Evolutionary conservation across 2,888 invertebrate species (phyloP).

Genomic region (Lycophotia porphyrea): DNA sequence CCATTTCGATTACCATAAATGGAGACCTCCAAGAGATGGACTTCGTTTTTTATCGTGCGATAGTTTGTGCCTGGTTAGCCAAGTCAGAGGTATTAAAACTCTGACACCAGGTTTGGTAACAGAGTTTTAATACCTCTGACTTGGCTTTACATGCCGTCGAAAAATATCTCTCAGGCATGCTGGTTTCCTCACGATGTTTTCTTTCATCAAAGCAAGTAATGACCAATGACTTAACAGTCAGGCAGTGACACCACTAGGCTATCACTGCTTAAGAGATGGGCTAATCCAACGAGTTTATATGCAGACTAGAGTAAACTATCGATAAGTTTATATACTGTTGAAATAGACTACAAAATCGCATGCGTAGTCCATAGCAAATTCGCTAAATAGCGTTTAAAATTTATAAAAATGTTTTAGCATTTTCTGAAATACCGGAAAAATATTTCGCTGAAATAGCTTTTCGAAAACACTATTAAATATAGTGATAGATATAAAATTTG

Average conservation of each 20-base stretch:
- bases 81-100: no score
- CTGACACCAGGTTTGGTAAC: no score
- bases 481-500: constrained; percentile 81
- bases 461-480: constrained; percentile 70
- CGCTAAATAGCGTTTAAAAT: constrained; percentile 38
- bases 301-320: neutral
- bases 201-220: no score
- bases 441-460: constrained; percentile 64
- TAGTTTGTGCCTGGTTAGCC: no score
- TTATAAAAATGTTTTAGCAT: constrained; percentile 54
- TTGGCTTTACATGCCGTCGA: no score
- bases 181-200: no score
- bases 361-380: constrained; percentile 25
- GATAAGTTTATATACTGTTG: constrained; percentile 6
- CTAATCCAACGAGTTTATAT: neutral
- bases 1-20: neutral
- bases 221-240: no score
- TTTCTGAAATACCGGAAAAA: constrained; percentile 60
- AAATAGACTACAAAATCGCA: constrained; percentile 18
- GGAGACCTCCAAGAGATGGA: neutral
- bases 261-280: no score
- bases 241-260: no score
- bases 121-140: no score
- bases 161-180: no score
- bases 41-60: no score